Base-by-base conservation (phyloP, 2,113 vertebrate species). In the Andinoacara biseriatus region DNA sequence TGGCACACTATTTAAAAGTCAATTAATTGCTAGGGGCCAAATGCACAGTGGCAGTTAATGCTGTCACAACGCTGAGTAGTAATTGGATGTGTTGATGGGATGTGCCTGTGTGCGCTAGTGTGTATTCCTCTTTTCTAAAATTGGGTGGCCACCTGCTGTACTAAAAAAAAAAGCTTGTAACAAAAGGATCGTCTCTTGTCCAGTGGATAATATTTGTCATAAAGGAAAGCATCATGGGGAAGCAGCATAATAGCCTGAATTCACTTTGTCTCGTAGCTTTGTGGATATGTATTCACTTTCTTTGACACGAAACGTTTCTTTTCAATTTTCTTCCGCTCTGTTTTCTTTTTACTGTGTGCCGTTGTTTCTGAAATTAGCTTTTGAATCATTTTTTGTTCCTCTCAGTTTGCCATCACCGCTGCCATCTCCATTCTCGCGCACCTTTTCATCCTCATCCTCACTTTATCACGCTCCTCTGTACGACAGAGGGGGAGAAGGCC, bases 1-100 rank as follows among this genome's bases (percentile, higher is more conserved):
- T 94, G 90, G 86, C 78, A 86, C 87, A 88, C 94, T 89, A 91
- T 93, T 94, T 94, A 93, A 92, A 90, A 92, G 91, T 90, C 87
- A 91, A 90, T 94, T 92, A 90, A 91, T 93, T 91, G 88, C 91
- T 67, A 74, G 79, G 83, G 93, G 94, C 90, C 91, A 90, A 91
- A 86, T 85, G 87, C 92, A 87, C 92, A 86, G 76, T 90, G 89
- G 90, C 87, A 84, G 85, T 92, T 93, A 93, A 93, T 86, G 86
- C 87, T 87, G 90, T 89, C 91, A 94, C 88, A 93, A 93, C 52
- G 58, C 88, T 80, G 76, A 87, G 82, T 78, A 89, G 92, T 92
- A 91, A 94, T 90, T 90, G 84, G 76, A 72, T 87, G 85, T 89
- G 89, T 89, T 85, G 87, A 86, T 85, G 85, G 84, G 61, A 69